Base-by-base conservation (phyloP, 1,140 invertebrate genomes). In the Drosophila nannoptera region DNA sequence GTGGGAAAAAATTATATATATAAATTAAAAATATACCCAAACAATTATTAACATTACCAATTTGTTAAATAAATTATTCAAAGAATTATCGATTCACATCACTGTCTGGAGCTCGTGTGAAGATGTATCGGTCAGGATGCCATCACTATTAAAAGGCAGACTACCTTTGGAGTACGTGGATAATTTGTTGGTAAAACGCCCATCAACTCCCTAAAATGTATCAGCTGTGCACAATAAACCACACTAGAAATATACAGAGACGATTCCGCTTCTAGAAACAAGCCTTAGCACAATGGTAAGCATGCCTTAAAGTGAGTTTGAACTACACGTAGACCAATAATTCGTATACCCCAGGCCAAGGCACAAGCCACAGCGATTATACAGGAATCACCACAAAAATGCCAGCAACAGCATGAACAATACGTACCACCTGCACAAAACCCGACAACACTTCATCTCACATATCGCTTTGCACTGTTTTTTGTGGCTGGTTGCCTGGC, bases 401-500 rank as follows among this genome's bases (percentile, higher is more conserved):
- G 22, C 22, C 22, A 22, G 22, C 22, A 22, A 11, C 36, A 38
- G 1, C 63, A 16, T 14, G n/a, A 32, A 11, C 36, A 14, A 22
- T 14, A 46, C 22, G 22, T 22, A 12, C 40, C 4, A 12, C 2
- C 0, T 0, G 5, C 11, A 52, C 12, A 33, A 1, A 9, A 56
- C 22, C 22, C 40, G 11, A 7, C 12, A 2, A 43, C 32, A 12
- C 35, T 58, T 14, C 36, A 70, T 1, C 9, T 61, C n/a, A 56
- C 38, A 4, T 73, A 68, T 62, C 73, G 73, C 2, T 67, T 80
- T 4, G 58, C 50, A 7, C 12, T 86, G 6, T 81, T 87, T 9
- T 71, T 88, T 16, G 50, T 88, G 6, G 71, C 73, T 4, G 87
- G 87, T 40, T 75, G 73, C 8, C 16, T 87, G 5, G 78, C 75